A percentile compares a stretch with the other conserved stretches of the same genome.
These are phyloP conservation scores for Romanogobio albipinnatus DNA, from an alignment of 2,113 vertebrate genomes.

Conservation along the genomic window DNA sequence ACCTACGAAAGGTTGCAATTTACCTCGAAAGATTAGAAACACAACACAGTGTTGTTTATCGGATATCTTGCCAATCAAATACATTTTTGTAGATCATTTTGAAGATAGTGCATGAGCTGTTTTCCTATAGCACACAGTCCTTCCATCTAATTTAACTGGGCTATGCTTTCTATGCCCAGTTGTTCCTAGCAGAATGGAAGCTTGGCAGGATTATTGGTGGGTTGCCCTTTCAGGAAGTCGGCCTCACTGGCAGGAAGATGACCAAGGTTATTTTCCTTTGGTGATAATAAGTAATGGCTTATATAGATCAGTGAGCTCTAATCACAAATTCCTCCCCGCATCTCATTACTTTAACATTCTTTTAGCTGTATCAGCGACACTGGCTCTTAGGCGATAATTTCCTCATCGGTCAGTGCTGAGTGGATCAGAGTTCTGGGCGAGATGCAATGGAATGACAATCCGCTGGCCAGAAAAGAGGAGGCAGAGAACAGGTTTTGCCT, in stretches of 20 bases:
- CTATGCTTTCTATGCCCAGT: constrained; percentile 2
- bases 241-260: constrained; percentile 18
- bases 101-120: not conserved
- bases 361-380: constrained; percentile 41
- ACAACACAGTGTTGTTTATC: constrained; percentile 23
- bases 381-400: constrained; percentile 36
- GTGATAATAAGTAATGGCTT: constrained; percentile 50
- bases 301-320: constrained; percentile 52
- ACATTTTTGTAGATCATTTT: not conserved
- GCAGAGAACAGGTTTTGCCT: constrained; percentile 9
- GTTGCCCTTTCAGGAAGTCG: constrained; percentile 34
- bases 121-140: constrained; percentile 1
- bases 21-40: constrained; percentile 28
- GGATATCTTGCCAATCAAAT: not conserved
- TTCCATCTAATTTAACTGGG: constrained; percentile 9
- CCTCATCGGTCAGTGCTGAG: constrained; percentile 42
- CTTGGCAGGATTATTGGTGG: constrained; percentile 42
- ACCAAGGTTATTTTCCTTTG: constrained; percentile 36
- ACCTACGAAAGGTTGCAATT: constrained; percentile 34
- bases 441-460: constrained; percentile 21
- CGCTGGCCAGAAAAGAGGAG: not conserved
- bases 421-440: constrained; percentile 32
- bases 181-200: constrained; percentile 23
- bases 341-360: constrained; percentile 48
- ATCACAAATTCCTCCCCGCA: constrained; percentile 38